Percentiles rank a stretch among this genome's conserved stretches.
These are phyloP conservation scores for Cettia cetti DNA, from an alignment of 2,113 vertebrate species.

Conservation along the genomic window DNA sequence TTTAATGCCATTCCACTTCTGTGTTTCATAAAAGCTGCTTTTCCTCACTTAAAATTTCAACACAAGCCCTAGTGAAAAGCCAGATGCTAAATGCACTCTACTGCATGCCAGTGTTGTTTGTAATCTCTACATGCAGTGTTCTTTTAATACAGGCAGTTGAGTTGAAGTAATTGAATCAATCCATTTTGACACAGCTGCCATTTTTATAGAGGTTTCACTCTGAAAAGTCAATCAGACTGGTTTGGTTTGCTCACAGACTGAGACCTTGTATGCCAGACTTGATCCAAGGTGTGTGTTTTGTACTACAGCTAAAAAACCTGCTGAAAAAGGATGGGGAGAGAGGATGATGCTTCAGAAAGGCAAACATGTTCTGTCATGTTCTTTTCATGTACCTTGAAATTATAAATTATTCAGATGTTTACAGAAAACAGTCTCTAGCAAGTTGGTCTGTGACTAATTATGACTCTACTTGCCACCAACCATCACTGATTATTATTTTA, in stretches of 20 bases:
- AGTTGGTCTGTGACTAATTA: constrained; percentile 51
- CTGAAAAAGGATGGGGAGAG: background rate
- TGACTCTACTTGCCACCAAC: background rate
- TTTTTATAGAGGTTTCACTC: background rate
- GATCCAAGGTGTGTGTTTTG: background rate
- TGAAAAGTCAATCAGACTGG: background rate
- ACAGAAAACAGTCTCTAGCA: constrained; percentile 65
- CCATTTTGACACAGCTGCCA: background rate
- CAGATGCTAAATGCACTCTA: background rate
- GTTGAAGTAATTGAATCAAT: background rate
- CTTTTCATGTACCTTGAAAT: constrained; percentile 17
- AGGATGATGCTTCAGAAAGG: background rate
- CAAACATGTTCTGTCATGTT: background rate
- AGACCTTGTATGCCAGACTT: constrained; percentile 30
- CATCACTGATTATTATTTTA: constrained; percentile 76
- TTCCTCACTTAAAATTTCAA: background rate
- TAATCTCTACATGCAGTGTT: background rate
- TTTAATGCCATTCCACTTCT: background rate
- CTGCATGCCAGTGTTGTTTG: background rate
- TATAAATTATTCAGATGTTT: constrained; percentile 76
- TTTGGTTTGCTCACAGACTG: background rate
- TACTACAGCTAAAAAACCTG: background rate
- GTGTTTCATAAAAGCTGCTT: background rate
- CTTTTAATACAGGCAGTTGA: background rate
- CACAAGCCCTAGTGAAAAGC: background rate